Evolutionary conservation across 2,113 vertebrate species (phyloP).

Genomic region (Procapra przewalskii): DNA sequence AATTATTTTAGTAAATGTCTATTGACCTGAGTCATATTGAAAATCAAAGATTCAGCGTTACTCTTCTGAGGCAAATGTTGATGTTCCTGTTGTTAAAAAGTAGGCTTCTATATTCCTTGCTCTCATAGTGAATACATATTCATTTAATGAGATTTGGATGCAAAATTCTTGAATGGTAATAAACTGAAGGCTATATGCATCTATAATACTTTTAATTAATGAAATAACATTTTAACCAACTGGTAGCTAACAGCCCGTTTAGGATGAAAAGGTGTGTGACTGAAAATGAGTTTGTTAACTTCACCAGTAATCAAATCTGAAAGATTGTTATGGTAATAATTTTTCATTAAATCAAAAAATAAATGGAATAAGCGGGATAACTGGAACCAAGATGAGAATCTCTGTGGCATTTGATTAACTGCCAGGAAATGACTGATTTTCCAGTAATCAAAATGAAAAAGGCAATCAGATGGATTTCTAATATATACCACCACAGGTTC

Average conservation of each 20-base stretch:
- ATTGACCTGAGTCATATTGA: background rate
- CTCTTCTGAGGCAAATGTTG: background rate
- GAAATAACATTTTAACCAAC: background rate
- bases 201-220: conserved; percentile 23
- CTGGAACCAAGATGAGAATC: conserved; percentile 26
- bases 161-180: background rate
- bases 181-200: conserved; percentile 26
- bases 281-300: conserved; percentile 29
- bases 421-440: conserved; percentile 71
- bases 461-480: conserved; percentile 47
- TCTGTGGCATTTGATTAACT: conserved; percentile 62
- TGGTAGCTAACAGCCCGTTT: background rate
- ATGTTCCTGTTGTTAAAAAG: background rate
- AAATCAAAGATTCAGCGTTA: background rate
- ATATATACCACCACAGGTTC: background rate
- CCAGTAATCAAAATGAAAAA: conserved; percentile 58
- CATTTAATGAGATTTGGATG: conserved; percentile 11
- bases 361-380: conserved; percentile 49
- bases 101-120: background rate
- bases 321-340: background rate
- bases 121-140: background rate
- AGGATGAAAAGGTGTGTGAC: background rate
- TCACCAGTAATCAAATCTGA: conserved; percentile 33
- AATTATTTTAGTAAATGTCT: background rate
- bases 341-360: conserved; percentile 47